phyloP scores from a whole-genome alignment of 2,888 invertebrate genomes.

The Plebejus melissa region DNA sequence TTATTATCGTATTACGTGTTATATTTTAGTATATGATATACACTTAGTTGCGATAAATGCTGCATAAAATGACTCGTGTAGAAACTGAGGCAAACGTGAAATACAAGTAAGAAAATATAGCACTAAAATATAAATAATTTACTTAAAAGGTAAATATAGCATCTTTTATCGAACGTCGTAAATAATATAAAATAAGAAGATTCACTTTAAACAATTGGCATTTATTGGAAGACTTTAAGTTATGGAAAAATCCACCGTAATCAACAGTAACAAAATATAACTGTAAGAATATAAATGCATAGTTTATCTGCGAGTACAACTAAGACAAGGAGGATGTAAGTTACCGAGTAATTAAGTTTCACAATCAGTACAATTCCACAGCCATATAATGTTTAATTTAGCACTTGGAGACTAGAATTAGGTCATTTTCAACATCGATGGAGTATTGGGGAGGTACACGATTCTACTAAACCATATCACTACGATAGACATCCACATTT shows the following conservation, averaged over 20 bases:
- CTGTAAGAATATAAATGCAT: slow-evolving; percentile 45
- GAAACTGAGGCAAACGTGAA: slow-evolving; percentile 22
- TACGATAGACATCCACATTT: slow-evolving; percentile 23
- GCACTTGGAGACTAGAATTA: slow-evolving; percentile 63
- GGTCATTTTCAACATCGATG: slow-evolving; percentile 35
- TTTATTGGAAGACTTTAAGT: slow-evolving; percentile 72
- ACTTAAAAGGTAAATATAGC: slow-evolving; percentile 42
- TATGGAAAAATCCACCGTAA: slow-evolving; percentile 67
- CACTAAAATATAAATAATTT: slow-evolving; percentile 37
- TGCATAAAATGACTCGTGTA: slow-evolving; percentile 11
- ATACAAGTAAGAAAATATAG: slow-evolving; percentile 20
- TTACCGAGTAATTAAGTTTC: slow-evolving; percentile 59
- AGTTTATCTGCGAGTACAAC: slow-evolving; percentile 45
- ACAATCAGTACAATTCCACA: slow-evolving; percentile 75
- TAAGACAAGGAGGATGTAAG: slow-evolving; percentile 47
- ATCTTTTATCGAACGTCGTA: slow-evolving; percentile 62
- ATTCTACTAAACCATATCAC: slow-evolving; percentile 19
- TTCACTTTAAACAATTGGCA: slow-evolving; percentile 51
- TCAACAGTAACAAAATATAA: slow-evolving; percentile 42
- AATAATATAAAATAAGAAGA: slow-evolving; percentile 52
- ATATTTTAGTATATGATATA: slow-evolving; percentile 16
- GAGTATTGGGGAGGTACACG: slow-evolving; percentile 22
- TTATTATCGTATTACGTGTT: slow-evolving; percentile 35
- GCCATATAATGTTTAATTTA: slow-evolving; percentile 73
- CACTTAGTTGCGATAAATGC: slow-evolving; percentile 5